Conservation (phyloP, 2,888 invertebrate species). For the Spodoptera picta region DNA sequence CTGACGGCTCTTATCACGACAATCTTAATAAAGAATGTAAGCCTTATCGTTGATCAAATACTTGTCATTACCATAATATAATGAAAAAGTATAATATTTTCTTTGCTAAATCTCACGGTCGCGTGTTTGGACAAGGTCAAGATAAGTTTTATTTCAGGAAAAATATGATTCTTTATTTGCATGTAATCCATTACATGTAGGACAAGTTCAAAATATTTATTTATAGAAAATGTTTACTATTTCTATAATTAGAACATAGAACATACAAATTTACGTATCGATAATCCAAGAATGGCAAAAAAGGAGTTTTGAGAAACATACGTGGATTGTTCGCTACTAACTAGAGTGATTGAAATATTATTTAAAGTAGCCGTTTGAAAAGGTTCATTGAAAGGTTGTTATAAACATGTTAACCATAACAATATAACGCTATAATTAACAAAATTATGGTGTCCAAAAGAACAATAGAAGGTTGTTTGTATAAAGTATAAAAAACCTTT, state of each 20-base stretch:
- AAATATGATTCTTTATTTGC: background rate
- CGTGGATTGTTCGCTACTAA: constrained; percentile 30
- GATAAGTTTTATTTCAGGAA: constrained; percentile 14
- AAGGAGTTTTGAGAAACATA: constrained; percentile 29
- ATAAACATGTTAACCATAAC: constrained; percentile 51
- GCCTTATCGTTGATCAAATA: constrained; percentile 54
- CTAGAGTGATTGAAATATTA: constrained; percentile 17
- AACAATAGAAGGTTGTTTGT: constrained; percentile 72
- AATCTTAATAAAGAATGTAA: constrained; percentile 47
- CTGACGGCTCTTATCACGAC: constrained; percentile 53
- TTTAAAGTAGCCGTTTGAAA: constrained; percentile 19
- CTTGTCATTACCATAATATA: constrained; percentile 26
- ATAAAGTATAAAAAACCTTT: constrained; percentile 65
- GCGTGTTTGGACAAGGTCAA: constrained; percentile 43
- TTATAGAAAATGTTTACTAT: constrained; percentile 10
- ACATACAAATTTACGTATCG: no score
- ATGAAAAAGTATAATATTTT: constrained; percentile 28
- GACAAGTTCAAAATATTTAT: constrained; percentile 22
- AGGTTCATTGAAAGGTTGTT: constrained; percentile 40
- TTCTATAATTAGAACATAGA: background rate
- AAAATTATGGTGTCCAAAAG: constrained; percentile 60
- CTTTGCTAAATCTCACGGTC: constrained; percentile 45
- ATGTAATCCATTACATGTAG: constrained; percentile 12
- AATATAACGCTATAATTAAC: constrained; percentile 55
- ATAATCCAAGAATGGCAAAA: no score